Evolutionary conservation across 2,888 invertebrate genomes (phyloP), one percentile per base, ranked within the genome.

Genomic region (Aspidiotus destructor): DNA sequence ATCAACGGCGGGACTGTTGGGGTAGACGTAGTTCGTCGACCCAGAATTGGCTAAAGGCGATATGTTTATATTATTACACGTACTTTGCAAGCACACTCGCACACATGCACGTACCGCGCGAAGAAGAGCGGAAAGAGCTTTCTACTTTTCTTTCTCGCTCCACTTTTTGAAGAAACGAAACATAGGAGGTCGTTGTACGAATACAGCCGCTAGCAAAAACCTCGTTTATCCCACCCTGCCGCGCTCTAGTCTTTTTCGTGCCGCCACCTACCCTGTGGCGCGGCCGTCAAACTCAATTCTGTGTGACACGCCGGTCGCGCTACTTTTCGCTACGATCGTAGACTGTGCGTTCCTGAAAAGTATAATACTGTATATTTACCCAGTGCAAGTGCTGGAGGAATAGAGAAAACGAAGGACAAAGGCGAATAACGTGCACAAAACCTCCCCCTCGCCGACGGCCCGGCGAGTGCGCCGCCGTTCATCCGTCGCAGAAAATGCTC

Each of bases 1-100:
- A 61, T 61, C 61, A 61, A 61, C 61, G 61, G 44, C 61, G 61
- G 44, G 61, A 61, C 61, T 63, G 54, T 63, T 54, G 54, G 63
- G 52, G 63, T 63, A 61, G 61, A 61, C 17, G 63, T 41, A 63
- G 63, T 63, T 63, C 63, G 16, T 63, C 54, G 63, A 63, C 63
- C 63, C 40, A 63, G 63, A 63, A 63, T 63, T 55, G 41, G 63
- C 63, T 61, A 40, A 41, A 61, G 61, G 61, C 61, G 61, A 61
- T 61, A 15, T 61, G 61, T 61, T 61, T 61, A 61, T 44, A 16
- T 61, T 58, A 58, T 58, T 61, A 61, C 42, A 41, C 61, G 61
- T 61, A 44, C 41, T 11, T 13, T 52, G 15, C 52, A 52, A 13
- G 52, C 52, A 52, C 52, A 52, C 28, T 28, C 5, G 28, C 28